Base-by-base conservation (phyloP, 2,888 invertebrate genomes). In the Cremastobaeus sp. region DNA sequence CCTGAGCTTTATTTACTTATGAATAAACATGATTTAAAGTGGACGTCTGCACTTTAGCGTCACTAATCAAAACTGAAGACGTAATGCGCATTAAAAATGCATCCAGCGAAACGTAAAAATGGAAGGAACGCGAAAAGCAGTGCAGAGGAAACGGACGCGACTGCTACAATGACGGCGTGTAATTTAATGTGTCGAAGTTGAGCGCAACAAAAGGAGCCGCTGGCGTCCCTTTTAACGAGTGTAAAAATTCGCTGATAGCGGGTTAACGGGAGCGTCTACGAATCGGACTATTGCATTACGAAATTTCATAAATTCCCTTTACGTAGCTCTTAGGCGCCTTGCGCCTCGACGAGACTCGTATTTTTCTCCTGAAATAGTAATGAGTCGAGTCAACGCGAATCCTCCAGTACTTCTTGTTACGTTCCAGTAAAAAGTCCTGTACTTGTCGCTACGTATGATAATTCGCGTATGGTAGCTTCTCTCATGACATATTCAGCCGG, bases 261-360 rank as follows among this genome's bases (percentile, higher is more conserved):
- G 69, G 68, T 69, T 74, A 75, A 75, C 69, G 76, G 60, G 48
- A 60, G 52, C 75, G 80, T 76, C 82, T 83, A 78, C 77, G 81
- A 87, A 84, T 85, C 82, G 76, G 85, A 85, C 85, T 85, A 87
- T 85, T 85, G 82, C 84, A 86, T 87, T 85, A 85, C 78, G 76
- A 85, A 85, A 86, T 86, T 87, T 86, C 84, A 87, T 86, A 85
- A 86, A 87, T 87, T 87, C 87, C 78, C 86, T 87, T 87, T 87
- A 84, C 81, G 71, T 71, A 77, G 81, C 84, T 85, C 83, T 84
- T 83, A 84, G 83, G 80, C 78, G 80, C 78, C 78, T 79, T 77
- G 80, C 78, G 82, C 78, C 79, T 77, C 78, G 78, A 62, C 79
- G 77, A 77, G 73, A 66, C 78, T 77, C 80, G 83, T 85, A 84